Evolutionary conservation across 2,888 invertebrate genomes (phyloP).

Genomic region (Andrena praecox): DNA sequence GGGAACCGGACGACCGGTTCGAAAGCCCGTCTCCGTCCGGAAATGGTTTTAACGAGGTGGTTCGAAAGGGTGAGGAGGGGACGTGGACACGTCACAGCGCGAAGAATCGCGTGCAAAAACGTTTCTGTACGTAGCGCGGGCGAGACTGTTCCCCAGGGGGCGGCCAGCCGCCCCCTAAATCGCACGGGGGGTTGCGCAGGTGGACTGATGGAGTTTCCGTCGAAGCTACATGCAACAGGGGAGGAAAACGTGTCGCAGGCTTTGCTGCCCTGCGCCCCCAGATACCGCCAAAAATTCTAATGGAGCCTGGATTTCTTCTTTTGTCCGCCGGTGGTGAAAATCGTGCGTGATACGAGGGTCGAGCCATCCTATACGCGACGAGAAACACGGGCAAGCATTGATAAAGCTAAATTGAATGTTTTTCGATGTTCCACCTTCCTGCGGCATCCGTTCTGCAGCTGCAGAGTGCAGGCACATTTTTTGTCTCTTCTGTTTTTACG

Average conservation of each 20-base stretch:
- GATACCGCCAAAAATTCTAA: neutral
- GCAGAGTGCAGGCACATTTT: neutral
- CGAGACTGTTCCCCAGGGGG: constrained; percentile 29
- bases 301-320: constrained; percentile 6
- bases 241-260: too few relatives aligned
- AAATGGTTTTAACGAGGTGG: constrained; percentile 59
- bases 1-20: constrained; percentile 38
- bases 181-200: constrained; percentile 1
- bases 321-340: neutral
- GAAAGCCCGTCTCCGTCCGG: constrained; percentile 45
- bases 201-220: constrained; percentile 27
- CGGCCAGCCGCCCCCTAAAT: neutral
- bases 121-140: neutral
- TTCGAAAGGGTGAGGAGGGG: constrained; percentile 20
- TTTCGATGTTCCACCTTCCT: neutral
- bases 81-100: constrained; percentile 26
- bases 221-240: constrained; percentile 21
- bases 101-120: constrained; percentile 40
- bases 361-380: neutral
- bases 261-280: neutral
- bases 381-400: neutral
- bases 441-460: neutral
- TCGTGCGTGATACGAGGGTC: neutral
- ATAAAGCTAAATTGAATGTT: constrained; percentile 6
- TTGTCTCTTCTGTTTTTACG: neutral